Evolutionary conservation across 2,113 vertebrate species (phyloP).

Genomic region (Genyomyrus donnyi): DNA sequence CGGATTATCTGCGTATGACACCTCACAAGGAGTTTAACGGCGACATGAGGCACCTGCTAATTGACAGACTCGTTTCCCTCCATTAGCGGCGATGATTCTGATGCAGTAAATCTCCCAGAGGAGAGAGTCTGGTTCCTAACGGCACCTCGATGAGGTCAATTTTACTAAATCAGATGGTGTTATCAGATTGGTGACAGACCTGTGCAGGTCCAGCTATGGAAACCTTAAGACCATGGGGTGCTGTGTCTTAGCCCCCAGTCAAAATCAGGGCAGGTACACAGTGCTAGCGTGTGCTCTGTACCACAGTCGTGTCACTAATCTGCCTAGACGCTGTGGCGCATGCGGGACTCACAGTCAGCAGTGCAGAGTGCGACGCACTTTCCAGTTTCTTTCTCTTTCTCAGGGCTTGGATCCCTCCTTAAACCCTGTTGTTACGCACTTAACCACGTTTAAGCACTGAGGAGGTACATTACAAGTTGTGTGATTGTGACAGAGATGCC

Average conservation of each 20-base stretch:
- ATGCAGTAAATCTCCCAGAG: not conserved
- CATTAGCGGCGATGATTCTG: not conserved
- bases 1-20: not conserved
- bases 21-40: conserved; percentile 4
- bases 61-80: conserved; percentile 2
- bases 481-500: not conserved
- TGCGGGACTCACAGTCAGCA: not conserved
- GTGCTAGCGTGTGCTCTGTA: not conserved
- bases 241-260: not conserved
- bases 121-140: not conserved
- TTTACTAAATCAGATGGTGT: not conserved
- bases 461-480: not conserved
- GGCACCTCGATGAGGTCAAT: not conserved
- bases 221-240: not conserved
- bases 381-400: not conserved
- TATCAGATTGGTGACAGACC: not conserved
- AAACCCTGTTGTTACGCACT: not conserved
- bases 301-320: not conserved
- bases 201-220: not conserved
- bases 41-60: not conserved
- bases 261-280: not conserved
- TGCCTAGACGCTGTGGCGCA: not conserved
- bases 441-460: not conserved
- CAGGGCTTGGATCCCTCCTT: not conserved
- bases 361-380: not conserved